A percentile compares a stretch with the other conserved stretches of the same genome.
Conservation (phyloP, 2,888 invertebrate species). For the Dilophus febrilis region DNA sequence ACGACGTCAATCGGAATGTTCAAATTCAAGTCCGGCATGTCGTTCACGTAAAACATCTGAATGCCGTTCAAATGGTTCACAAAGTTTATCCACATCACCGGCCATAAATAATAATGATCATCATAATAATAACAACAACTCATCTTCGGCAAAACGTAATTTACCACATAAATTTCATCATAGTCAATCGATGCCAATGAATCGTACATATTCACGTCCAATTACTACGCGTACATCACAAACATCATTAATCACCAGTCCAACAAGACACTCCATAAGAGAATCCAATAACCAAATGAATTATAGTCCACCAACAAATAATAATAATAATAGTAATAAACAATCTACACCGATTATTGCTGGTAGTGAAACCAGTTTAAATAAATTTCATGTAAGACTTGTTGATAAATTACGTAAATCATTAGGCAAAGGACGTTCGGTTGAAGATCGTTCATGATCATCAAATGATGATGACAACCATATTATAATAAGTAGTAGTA, state of each 20-base stretch:
- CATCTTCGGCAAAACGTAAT: constrained; percentile 27
- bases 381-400: constrained; percentile 54
- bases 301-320: constrained; percentile 48
- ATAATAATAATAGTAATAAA: constrained; percentile 35
- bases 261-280: too few relatives aligned
- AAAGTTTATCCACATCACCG: constrained; percentile 44
- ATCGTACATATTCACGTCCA: constrained; percentile 35
- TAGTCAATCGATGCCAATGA: constrained; percentile 23
- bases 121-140: constrained; percentile 20
- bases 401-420: constrained; percentile 55
- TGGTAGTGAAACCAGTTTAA: constrained; percentile 42
- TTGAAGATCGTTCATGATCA: constrained; percentile 11
- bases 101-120: constrained; percentile 34
- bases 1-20: constrained; percentile 57
- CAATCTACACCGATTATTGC: constrained; percentile 30
- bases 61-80: constrained; percentile 39
- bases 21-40: constrained; percentile 22
- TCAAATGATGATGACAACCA: not conserved
- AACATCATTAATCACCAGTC: constrained; percentile 41
- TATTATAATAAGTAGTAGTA: not conserved
- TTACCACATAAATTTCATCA: constrained; percentile 21
- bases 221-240: constrained; percentile 42
- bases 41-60: constrained; percentile 46
- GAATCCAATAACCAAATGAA: too few relatives aligned
- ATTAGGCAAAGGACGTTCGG: constrained; percentile 31